Evolutionary conservation across 2,113 vertebrate genomes (phyloP), one percentile per base, ranked within the genome.

Genomic region (Mixornis gularis): DNA sequence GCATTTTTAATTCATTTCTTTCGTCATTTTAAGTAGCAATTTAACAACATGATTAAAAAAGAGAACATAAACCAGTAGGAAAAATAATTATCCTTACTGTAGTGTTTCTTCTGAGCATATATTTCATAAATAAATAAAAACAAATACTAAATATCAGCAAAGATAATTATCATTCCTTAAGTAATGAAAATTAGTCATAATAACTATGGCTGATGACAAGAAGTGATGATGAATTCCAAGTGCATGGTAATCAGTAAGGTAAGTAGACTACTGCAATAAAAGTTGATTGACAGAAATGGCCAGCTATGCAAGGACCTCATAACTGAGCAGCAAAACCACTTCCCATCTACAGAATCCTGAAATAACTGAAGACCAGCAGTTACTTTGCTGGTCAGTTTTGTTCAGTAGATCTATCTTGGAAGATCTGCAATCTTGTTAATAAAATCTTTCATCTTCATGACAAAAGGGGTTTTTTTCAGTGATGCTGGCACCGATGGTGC

Each of bases 111-210:
- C 68, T 72, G 2, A 26, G 80, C 87, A 91, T 60, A 62, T 32
- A 71, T 89, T 94, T 96, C 81, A 92, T 92, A 92, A 70, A 91
- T 80, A 96, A 95, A 96, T 77, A 65, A 86, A 83, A 93, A 32
- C 24, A 91, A 90, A 80, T 40, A 93, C 87, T 93, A 96, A 88
- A 85, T 80, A 38, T 38, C 34, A 59, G 26, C 24, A 55, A 9
- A 77, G 72, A 70, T 77, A 55, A 44, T 53, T 48, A 41, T 60
- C 20, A 56, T 68, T 22, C 29, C 63, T 78, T 84, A 68, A 30
- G 27, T 74, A 65, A 91, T 68, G 68, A 95, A 94, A 74, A 79
- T 59, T n/a, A 76, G 46, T 41, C 40, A 49, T 72, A 40, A 58
- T 44, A 80, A 70, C n/a, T 92, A 13, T 17, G 29, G 30, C 36